Evolutionary conservation across 2,113 vertebrate genomes (phyloP).

Genomic region (Lipotes vexillifer): DNA sequence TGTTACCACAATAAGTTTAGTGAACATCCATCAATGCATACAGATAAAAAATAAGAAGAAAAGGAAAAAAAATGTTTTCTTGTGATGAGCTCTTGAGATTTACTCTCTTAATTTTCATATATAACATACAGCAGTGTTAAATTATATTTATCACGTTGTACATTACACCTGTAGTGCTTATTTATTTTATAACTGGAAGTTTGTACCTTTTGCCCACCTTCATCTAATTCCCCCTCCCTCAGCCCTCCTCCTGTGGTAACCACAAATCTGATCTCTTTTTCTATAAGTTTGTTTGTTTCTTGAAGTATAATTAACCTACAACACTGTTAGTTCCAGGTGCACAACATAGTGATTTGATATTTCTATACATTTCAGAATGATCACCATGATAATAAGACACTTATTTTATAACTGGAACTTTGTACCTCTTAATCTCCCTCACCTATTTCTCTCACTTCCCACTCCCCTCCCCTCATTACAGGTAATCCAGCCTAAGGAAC

Average conservation of each 20-base stretch:
- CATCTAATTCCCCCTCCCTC: not conserved
- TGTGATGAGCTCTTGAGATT: not conserved
- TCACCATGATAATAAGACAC: not conserved
- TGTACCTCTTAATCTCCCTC: not conserved
- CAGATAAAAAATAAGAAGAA: not conserved
- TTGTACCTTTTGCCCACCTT: not conserved
- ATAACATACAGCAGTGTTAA: not conserved
- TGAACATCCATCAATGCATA: not conserved
- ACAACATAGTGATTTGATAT: not conserved
- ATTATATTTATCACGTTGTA: not conserved
- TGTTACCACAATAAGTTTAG: not conserved
- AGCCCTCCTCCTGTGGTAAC: not conserved
- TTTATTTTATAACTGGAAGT: not conserved
- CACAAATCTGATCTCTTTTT: not conserved
- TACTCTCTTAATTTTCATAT: not conserved
- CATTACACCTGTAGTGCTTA: not conserved
- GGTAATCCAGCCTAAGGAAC: not conserved
- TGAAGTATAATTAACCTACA: not conserved
- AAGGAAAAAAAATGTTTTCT: not conserved
- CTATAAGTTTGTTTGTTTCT: not conserved
- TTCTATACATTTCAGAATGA: not conserved
- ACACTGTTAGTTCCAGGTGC: not conserved
- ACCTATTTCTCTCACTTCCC: not conserved
- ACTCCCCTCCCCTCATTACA: not conserved
- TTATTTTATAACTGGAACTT: not conserved